A percentile compares a stretch with the other conserved stretches of the same genome.
phyloP scores from a whole-genome alignment of 1,140 invertebrate species.

The Drosophila mauritiana region DNA sequence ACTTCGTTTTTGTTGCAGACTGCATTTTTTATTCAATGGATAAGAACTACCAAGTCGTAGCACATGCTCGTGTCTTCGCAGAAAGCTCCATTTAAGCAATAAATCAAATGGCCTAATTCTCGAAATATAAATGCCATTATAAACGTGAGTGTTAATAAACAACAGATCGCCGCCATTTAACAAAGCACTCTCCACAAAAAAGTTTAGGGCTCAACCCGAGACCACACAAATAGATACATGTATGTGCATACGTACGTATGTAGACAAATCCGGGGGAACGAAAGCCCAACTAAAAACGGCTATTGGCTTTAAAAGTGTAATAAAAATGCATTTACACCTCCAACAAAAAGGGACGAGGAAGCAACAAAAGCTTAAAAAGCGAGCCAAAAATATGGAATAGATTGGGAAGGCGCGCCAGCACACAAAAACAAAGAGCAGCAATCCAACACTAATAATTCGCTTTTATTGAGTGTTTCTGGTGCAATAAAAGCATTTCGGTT shows the following conservation, averaged over 20 bases:
- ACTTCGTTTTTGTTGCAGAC: too few species aligned
- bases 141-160: conserved; percentile 36
- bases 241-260: background rate
- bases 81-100: conserved; percentile 32
- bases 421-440: conserved; percentile 36
- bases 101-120: conserved; percentile 49
- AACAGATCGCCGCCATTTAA: conserved; percentile 55
- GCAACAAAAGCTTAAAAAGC: conserved; percentile 23
- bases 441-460: conserved; percentile 77
- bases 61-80: background rate
- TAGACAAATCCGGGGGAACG: conserved; percentile 11
- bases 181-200: conserved; percentile 8
- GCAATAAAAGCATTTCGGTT: conserved; percentile 71
- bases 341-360: conserved; percentile 7
- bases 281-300: conserved; percentile 22
- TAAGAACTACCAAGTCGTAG: too few species aligned
- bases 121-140: conserved; percentile 42
- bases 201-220: background rate
- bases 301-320: conserved; percentile 58
- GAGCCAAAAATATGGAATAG: conserved; percentile 30
- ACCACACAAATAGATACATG: conserved; percentile 6
- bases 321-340: conserved; percentile 69
- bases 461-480: conserved; percentile 83
- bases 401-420: conserved; percentile 4
- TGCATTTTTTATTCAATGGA: too few species aligned